Conservation (phyloP, 2,888 invertebrate species). For the Sphaerophoria rueppellii region DNA sequence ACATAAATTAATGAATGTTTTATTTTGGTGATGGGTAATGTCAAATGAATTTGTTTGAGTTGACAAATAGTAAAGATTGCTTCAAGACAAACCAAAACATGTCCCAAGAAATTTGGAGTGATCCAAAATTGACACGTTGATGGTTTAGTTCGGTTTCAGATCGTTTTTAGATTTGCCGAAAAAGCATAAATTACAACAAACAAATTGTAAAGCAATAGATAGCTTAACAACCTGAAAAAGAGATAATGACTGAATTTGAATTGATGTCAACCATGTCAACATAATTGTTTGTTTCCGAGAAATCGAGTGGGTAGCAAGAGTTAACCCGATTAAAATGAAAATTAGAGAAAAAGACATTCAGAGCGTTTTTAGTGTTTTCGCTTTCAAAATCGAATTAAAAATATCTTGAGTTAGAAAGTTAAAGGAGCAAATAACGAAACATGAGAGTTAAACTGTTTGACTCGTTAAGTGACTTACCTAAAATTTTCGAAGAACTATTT, state of each 20-base stretch:
- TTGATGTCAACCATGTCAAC: conserved; percentile 8
- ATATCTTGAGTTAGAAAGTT: no score
- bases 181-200: not conserved
- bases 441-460: no score
- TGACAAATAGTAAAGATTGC: conserved; percentile 13
- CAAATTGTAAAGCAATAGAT: not conserved
- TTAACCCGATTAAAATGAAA: not conserved
- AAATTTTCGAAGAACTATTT: no score
- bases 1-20: not conserved
- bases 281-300: conserved; percentile 12
- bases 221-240: not conserved
- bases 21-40: not conserved
- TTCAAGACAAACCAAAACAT: not conserved
- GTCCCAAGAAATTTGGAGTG: not conserved
- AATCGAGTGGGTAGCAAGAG: conserved; percentile 1
- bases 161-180: no score
- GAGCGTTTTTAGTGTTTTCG: not conserved
- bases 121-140: conserved; percentile 23
- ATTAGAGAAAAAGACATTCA: not conserved
- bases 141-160: not conserved
- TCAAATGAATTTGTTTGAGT: not conserved
- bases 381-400: not conserved
- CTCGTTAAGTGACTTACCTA: no score
- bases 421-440: no score
- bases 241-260: conserved; percentile 8